These are phyloP conservation scores for Sakesphorus luctuosus DNA, from an alignment of 2,113 vertebrate genomes.

Conservation along the genomic window DNA sequence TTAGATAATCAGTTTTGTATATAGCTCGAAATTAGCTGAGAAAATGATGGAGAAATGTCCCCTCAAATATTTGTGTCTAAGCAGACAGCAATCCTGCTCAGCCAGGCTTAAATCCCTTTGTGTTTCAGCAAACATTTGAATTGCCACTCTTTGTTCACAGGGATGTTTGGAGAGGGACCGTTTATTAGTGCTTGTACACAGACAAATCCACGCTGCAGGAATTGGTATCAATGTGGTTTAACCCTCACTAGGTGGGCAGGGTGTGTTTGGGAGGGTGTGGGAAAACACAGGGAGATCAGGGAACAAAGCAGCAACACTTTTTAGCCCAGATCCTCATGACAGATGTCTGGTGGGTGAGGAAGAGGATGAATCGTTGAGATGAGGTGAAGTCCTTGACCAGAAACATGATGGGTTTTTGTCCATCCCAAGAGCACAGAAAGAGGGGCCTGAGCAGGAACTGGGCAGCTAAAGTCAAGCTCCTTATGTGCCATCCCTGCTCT, in stretches of 20 bases:
- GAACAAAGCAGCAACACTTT: neutral
- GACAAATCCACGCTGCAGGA: neutral
- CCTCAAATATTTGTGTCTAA: neutral
- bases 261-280: neutral
- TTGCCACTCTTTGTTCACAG: neutral
- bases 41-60: neutral
- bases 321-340: neutral
- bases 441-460: neutral
- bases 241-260: fast-evolving
- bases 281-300: neutral
- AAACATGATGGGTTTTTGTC: neutral
- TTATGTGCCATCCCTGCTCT: fast-evolving
- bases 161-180: neutral
- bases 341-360: neutral
- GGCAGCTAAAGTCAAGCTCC: neutral
- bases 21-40: neutral
- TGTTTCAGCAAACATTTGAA: constrained; percentile 15
- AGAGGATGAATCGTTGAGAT: neutral
- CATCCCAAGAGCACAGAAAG: neutral
- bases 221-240: neutral
- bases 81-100: neutral
- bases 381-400: neutral
- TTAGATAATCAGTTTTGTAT: neutral
- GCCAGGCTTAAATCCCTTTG: neutral
- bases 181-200: neutral